Conservation (phyloP, 2,113 vertebrate genomes). For the Pomatostomus ruficeps region DNA sequence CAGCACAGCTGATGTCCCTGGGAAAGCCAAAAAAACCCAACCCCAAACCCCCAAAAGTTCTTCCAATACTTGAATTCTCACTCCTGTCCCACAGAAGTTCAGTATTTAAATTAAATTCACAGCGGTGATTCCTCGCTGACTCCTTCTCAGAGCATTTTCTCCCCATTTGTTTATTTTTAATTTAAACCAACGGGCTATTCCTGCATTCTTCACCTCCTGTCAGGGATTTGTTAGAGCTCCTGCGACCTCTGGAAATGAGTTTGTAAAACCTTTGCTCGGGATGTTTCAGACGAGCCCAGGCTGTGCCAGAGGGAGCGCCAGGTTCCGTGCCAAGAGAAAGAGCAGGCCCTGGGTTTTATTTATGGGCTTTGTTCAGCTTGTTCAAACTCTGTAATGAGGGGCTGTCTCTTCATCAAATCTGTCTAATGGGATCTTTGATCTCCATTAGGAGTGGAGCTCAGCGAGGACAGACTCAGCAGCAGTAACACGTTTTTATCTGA, state of each 20-base stretch:
- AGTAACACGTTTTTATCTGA: conserved; percentile 16
- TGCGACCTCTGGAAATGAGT: conserved; percentile 19
- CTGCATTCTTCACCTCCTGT: conserved; percentile 25
- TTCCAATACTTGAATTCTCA: not conserved
- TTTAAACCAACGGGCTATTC: conserved; percentile 33
- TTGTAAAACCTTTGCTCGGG: conserved; percentile 53
- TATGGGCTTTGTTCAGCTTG: conserved; percentile 44
- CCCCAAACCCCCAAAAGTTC: not conserved
- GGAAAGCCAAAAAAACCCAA: not conserved
- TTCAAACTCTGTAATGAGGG: conserved; percentile 60
- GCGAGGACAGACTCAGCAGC: conserved; percentile 48
- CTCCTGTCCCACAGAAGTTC: not conserved
- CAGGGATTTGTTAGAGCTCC: conserved; percentile 33
- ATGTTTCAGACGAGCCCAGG: conserved; percentile 29
- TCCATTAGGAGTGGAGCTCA: conserved; percentile 43
- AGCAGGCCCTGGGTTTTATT: conserved; percentile 3
- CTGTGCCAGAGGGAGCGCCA: conserved; percentile 28
- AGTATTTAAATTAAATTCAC: not conserved
- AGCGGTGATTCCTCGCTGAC: not conserved
- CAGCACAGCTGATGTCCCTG: not conserved
- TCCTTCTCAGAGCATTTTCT: not conserved
- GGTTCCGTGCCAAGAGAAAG: conserved; percentile 23
- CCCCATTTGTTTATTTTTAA: not conserved
- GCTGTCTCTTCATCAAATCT: conserved; percentile 51
- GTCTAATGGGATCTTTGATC: conserved; percentile 69